Conservation (phyloP, 1,140 invertebrate species). For the Fopius arisanus region DNA sequence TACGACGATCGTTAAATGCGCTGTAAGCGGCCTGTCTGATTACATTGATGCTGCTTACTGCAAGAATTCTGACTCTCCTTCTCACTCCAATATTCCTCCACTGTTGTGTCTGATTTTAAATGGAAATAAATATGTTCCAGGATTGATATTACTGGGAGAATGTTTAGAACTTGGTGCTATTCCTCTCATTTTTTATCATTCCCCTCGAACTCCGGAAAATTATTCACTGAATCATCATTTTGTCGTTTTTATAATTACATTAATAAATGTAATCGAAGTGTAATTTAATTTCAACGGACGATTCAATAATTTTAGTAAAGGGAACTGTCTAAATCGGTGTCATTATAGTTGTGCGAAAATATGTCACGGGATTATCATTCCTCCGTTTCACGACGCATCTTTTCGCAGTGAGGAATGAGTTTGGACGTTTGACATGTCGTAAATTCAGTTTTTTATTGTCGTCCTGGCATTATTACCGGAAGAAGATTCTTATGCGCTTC, state of each 20-base stretch:
- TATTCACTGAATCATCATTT: no score
- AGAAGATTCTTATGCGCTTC: background rate
- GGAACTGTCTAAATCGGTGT: background rate
- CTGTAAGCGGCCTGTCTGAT: conserved; percentile 51
- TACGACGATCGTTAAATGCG: conserved; percentile 55
- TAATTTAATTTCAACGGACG: no score
- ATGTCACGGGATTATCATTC: background rate
- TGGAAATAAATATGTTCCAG: background rate
- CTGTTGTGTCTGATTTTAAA: background rate
- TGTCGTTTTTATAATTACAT: no score
- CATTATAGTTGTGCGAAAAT: background rate
- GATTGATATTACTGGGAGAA: no score
- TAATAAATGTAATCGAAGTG: no score
- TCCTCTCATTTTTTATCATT: no score
- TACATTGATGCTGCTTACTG: conserved; percentile 55
- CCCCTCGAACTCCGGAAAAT: no score
- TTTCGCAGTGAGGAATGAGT: background rate
- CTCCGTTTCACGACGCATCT: background rate
- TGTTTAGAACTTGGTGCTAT: no score
- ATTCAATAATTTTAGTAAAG: no score
- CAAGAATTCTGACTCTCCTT: conserved; percentile 24
- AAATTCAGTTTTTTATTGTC: conserved; percentile 6
- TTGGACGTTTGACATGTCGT: background rate
- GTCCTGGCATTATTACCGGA: background rate
- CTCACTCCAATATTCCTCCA: background rate